Base-by-base conservation (phyloP, 2,797 vertebrate genomes). In the Eutrigla gurnardus region DNA sequence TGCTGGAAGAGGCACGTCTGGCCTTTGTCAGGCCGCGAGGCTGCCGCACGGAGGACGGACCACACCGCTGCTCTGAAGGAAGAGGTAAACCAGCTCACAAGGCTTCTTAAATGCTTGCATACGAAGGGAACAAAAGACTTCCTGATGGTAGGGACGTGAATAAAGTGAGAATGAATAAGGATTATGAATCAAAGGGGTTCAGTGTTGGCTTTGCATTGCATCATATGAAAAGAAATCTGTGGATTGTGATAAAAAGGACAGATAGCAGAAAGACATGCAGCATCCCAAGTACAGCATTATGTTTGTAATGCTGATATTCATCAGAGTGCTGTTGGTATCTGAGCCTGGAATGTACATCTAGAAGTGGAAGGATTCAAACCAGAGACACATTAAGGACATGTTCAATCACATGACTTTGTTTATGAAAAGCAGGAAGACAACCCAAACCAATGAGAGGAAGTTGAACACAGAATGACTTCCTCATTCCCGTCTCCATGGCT, bases 1-100 rank as follows among this genome's bases (percentile, higher is more conserved):
- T 53, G 77, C 8, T 73, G 65, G 64, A 80, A 45, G 55, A 33
- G 65, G 57, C 35, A n/a, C 4, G 71, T 40, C 87, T 90, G 89
- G 83, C 67, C 82, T 90, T 76, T 40, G 57, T 91, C 88, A 90
- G 65, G 4, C 37, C 66, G 8, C 11, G 14, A 73, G 65, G 64
- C 74, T 40, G 7, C 66, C 37, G 42, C 14, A 25, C 46, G 42
- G 54, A 75, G 46, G 13, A 3, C 54, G 84, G 78, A 80, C 82
- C 86, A 63, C 10, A 82, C 82, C 62, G 58, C 36, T 37, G 71
- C 70, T 77, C 70, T 80, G 68, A 43, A 50, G 59, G 73, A 79
- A 66, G 10, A 76, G 17, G n/a, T 54, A 25, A 14, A 61, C 3
- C 4, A 70, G 73, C 60, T 76, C 6, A 75, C 80, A 64, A 39